Evolutionary conservation across 2,797 vertebrate genomes (phyloP).

Genomic region (Garrulus glandarius): DNA sequence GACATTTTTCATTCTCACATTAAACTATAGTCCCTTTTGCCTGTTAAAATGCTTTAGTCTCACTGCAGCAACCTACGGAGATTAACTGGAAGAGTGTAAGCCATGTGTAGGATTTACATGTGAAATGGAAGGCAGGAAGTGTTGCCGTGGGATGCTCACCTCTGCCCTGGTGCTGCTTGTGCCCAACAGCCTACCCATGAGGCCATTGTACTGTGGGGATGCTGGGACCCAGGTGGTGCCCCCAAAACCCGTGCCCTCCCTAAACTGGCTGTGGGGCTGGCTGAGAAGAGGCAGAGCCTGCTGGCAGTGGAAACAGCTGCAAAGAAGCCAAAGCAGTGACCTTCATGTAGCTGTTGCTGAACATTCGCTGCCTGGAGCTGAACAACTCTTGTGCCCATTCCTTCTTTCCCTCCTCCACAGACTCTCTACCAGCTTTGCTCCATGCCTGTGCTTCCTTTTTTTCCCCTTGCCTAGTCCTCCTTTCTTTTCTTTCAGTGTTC

Average conservation of each 20-base stretch:
- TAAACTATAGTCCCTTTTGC: not conserved
- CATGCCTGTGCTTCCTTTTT: not conserved
- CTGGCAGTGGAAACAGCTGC: not conserved
- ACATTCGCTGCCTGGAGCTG: not conserved
- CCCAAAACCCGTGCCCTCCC: not conserved
- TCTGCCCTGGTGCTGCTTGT: not conserved
- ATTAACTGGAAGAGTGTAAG: not conserved
- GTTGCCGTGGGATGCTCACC: fast-evolving
- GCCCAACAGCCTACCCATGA: not conserved
- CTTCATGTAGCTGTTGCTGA: not conserved
- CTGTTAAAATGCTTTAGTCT: not conserved
- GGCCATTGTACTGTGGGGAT: fast-evolving
- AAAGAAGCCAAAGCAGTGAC: not conserved
- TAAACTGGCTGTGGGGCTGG: not conserved
- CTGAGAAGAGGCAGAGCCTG: not conserved
- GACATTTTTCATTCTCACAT: not conserved
- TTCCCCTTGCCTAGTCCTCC: not conserved
- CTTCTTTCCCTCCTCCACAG: not conserved
- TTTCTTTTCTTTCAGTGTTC: not conserved
- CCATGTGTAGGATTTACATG: not conserved
- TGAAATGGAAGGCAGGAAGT: not conserved
- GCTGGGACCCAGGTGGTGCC: slow-evolving; percentile 24
- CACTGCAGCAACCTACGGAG: not conserved
- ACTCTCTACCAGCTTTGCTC: not conserved
- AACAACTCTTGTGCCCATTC: not conserved